Conservation (phyloP, 2,797 vertebrate genomes). For the Tapera naevia region DNA sequence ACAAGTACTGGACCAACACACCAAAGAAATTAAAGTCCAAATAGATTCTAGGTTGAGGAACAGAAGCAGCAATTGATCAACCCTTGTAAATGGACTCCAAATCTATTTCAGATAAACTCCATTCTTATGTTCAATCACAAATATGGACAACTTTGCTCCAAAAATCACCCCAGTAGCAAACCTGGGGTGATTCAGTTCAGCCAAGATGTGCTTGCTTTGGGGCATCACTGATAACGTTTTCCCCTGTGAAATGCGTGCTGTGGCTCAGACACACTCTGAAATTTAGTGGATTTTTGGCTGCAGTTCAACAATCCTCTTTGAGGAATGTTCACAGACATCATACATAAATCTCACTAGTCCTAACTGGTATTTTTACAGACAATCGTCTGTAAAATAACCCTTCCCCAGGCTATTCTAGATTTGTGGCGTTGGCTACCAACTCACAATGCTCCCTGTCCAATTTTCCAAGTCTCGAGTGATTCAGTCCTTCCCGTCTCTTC, state of each 20-base stretch:
- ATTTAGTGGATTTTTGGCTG: not conserved
- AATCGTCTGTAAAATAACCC: conserved; percentile 36
- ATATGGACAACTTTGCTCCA: not conserved
- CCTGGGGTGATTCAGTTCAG: conserved; percentile 2
- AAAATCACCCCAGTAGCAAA: not conserved
- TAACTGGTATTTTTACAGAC: conserved; percentile 34
- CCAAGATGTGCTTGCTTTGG: not conserved
- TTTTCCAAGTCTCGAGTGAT: conserved; percentile 52
- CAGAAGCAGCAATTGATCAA: not conserved
- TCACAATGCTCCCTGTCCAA: conserved; percentile 32
- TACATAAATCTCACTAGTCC: conserved; percentile 32
- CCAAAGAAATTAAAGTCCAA: not conserved
- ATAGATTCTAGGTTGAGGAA: not conserved
- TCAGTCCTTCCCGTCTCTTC: conserved; percentile 26
- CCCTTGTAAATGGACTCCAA: not conserved
- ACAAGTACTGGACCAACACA: not conserved
- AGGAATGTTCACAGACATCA: conserved; percentile 28
- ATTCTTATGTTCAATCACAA: not conserved
- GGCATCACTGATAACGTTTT: not conserved
- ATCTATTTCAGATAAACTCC: not conserved
- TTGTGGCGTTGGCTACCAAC: not conserved
- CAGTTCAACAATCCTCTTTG: conserved; percentile 3
- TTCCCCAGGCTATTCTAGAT: conserved; percentile 41
- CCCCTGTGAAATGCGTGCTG: not conserved
- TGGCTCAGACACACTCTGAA: not conserved